Percentiles rank a stretch among this genome's conserved stretches.
These are phyloP conservation scores for Octomys mimax DNA, from an alignment of 2,797 vertebrate genomes.

Conservation along the genomic window DNA sequence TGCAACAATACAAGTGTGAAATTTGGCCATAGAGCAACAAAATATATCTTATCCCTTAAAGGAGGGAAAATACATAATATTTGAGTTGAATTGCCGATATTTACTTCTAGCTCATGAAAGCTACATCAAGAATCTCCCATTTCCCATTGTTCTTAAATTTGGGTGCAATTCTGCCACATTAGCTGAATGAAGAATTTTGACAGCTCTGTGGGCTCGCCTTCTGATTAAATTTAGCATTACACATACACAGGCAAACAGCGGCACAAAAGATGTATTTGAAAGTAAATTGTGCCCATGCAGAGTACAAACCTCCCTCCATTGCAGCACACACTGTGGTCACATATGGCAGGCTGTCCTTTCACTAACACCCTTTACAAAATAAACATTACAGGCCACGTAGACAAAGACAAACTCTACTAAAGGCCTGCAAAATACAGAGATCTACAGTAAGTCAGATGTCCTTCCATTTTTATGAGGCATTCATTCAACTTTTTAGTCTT, in stretches of 20 bases:
- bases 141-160: constrained; percentile 21
- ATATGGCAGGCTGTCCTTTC: neutral
- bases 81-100: neutral
- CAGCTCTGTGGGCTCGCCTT: neutral
- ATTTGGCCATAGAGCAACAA: neutral
- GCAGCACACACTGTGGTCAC: neutral
- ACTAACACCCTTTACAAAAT: neutral
- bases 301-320: neutral
- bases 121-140: neutral
- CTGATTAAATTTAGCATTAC: neutral
- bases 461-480: neutral
- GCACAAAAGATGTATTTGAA: neutral
- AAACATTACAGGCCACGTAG: neutral
- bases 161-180: neutral
- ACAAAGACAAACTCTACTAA: neutral
- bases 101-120: constrained; percentile 5
- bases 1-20: neutral
- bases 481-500: neutral
- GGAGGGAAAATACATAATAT: neutral
- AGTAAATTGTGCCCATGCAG: neutral
- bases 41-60: constrained; percentile 21
- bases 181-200: neutral
- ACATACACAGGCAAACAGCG: neutral
- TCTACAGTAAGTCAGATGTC: neutral
- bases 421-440: neutral